Evolutionary conservation across 2,888 invertebrate genomes (phyloP).

Genomic region (Vanessa cardui): DNA sequence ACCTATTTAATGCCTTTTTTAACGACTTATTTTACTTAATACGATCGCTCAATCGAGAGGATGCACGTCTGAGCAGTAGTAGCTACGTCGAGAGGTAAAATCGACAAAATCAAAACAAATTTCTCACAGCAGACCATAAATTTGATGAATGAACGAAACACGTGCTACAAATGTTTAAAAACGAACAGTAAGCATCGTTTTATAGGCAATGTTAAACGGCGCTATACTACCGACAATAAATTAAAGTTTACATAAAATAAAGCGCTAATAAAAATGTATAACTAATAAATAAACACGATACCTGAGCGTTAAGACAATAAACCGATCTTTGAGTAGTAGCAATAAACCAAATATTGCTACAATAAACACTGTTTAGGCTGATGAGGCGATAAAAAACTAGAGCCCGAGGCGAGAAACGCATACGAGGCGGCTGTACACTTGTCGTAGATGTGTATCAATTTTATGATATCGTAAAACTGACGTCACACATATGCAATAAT

Average conservation of each 20-base stretch:
- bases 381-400: slow-evolving; percentile 67
- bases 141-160: slow-evolving; percentile 82
- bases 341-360: slow-evolving; percentile 82
- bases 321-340: slow-evolving; percentile 76
- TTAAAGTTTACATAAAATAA: slow-evolving; percentile 82
- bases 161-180: slow-evolving; percentile 82
- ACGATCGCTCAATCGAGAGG: not conserved
- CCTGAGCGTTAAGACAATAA: slow-evolving; percentile 81
- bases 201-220: slow-evolving; percentile 82
- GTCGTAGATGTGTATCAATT: slow-evolving; percentile 73
- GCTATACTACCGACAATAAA: slow-evolving; percentile 80
- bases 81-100: slow-evolving; percentile 13
- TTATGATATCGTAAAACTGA: slow-evolving; percentile 77
- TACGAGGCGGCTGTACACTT: slow-evolving; percentile 42
- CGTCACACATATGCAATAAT: slow-evolving; percentile 74
- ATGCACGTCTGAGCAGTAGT: not conserved
- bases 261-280: slow-evolving; percentile 83
- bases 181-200: slow-evolving; percentile 79
- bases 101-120: slow-evolving; percentile 66
- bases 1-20: no score
- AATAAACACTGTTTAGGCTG: slow-evolving; percentile 81
- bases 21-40: no score
- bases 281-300: slow-evolving; percentile 83
- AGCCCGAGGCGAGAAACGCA: slow-evolving; percentile 41
- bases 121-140: slow-evolving; percentile 80